These are phyloP conservation scores for Lerema accius DNA, from an alignment of 1,140 invertebrate species.

Conservation along the genomic window DNA sequence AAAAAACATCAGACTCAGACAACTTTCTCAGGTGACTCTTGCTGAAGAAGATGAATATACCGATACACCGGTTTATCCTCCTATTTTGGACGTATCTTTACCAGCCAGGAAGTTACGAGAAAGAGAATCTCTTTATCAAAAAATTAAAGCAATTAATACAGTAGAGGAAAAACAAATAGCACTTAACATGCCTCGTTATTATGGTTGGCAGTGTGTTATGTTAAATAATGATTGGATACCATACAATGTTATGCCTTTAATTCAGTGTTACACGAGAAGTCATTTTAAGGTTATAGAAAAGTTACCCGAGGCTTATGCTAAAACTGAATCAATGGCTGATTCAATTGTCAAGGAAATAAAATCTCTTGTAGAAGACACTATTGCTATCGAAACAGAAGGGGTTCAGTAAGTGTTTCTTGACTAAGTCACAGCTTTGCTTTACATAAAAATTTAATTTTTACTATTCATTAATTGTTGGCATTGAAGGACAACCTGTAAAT, in stretches of 20 bases:
- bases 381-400: constrained; percentile 83
- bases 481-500: too few species aligned
- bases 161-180: constrained; percentile 93
- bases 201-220: constrained; percentile 87
- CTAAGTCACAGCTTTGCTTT: too few species aligned
- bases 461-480: too few species aligned
- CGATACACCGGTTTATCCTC: constrained; percentile 84
- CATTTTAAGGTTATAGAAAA: constrained; percentile 80
- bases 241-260: constrained; percentile 87
- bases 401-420: constrained; percentile 80
- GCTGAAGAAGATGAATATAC: constrained; percentile 68
- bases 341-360: constrained; percentile 79
- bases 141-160: constrained; percentile 86
- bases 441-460: too few species aligned
- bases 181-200: constrained; percentile 90
- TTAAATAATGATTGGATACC: constrained; percentile 84
- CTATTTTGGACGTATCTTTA: constrained; percentile 83
- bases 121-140: constrained; percentile 80
- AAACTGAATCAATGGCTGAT: constrained; percentile 73
- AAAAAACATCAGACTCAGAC: constrained; percentile 46
- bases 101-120: constrained; percentile 68
- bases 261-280: constrained; percentile 89
- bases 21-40: constrained; percentile 51
- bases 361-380: constrained; percentile 83
- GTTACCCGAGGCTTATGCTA: constrained; percentile 83